These are phyloP conservation scores for Merodon equestris DNA, from an alignment of 2,888 invertebrate genomes.

Conservation along the genomic window DNA sequence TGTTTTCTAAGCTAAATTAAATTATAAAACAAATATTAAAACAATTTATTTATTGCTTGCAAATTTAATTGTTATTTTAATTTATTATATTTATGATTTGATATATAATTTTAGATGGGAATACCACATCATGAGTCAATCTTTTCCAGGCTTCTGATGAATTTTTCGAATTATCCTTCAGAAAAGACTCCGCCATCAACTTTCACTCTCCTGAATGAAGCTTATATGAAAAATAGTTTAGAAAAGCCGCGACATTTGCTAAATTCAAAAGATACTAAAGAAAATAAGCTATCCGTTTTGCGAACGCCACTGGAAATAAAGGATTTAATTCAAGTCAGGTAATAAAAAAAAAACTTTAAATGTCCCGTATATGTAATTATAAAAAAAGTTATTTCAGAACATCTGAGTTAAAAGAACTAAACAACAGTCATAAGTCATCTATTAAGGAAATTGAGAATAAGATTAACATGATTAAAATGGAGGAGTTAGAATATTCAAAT, in stretches of 20 bases:
- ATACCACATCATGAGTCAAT: slow-evolving; percentile 78
- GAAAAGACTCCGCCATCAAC: slow-evolving; percentile 74
- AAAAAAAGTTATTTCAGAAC: slow-evolving; percentile 78
- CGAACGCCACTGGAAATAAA: slow-evolving; percentile 76
- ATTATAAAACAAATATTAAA: too few species aligned
- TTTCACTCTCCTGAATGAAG: slow-evolving; percentile 76
- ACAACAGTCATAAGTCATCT: slow-evolving; percentile 77
- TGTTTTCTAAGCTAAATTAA: too few species aligned
- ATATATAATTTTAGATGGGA: slow-evolving; percentile 70
- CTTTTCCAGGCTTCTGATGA: slow-evolving; percentile 77
- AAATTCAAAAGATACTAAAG: slow-evolving; percentile 57
- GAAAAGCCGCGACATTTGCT: slow-evolving; percentile 73
- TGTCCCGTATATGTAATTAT: too few species aligned
- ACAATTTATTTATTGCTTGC: too few species aligned
- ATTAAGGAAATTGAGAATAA: slow-evolving; percentile 79
- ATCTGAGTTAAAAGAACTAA: slow-evolving; percentile 81
- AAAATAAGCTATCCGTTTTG: slow-evolving; percentile 73
- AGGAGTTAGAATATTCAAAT: slow-evolving; percentile 79
- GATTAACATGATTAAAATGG: slow-evolving; percentile 78
- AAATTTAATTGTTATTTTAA: too few species aligned
- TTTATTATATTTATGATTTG: too few species aligned
- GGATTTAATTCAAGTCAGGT: slow-evolving; percentile 72
- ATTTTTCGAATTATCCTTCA: slow-evolving; percentile 70
- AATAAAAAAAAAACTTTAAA: background rate
- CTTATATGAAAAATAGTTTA: slow-evolving; percentile 76